Evolutionary conservation across 1,140 invertebrate species (phyloP).

Genomic region (Aphelenchoides fujianensis): DNA sequence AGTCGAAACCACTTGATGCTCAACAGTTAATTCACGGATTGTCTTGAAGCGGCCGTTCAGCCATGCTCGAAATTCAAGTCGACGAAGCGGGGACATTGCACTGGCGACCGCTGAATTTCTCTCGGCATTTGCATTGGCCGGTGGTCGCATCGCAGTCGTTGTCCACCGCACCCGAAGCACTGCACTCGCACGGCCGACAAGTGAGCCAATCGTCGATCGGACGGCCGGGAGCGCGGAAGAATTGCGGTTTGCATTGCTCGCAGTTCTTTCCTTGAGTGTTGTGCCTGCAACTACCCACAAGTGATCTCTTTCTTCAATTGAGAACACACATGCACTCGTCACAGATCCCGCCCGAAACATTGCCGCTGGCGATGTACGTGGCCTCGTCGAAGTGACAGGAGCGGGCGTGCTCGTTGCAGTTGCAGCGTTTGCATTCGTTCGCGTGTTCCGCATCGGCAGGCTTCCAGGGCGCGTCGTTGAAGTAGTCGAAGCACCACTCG

Average conservation of each 20-base stretch:
- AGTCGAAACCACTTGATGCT: too few species aligned
- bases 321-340: not conserved
- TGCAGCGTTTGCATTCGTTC: constrained; percentile 86
- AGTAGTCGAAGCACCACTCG: constrained; percentile 86
- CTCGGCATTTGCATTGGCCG: constrained; percentile 83
- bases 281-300: too few species aligned
- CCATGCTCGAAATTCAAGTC: too few species aligned
- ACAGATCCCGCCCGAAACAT: constrained; percentile 2
- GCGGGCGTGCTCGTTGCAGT: constrained; percentile 81
- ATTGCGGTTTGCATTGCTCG: constrained; percentile 84
- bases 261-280: too few species aligned
- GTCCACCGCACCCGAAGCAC: constrained; percentile 80
- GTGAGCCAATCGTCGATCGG: constrained; percentile 72
- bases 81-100: constrained; percentile 82
- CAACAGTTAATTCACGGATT: too few species aligned
- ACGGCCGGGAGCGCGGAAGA: constrained; percentile 73
- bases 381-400: constrained; percentile 83
- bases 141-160: constrained; percentile 82
- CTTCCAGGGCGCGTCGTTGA: constrained; percentile 90
- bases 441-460: constrained; percentile 84
- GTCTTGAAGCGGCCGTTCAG: too few species aligned
- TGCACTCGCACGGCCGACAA: constrained; percentile 87
- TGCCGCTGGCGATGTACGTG: constrained; percentile 76
- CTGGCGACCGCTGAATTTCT: constrained; percentile 77
- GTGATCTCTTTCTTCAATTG: too few species aligned